Evolutionary conservation across 2,888 invertebrate species (phyloP).

Genomic region (Chironomus tentans): DNA sequence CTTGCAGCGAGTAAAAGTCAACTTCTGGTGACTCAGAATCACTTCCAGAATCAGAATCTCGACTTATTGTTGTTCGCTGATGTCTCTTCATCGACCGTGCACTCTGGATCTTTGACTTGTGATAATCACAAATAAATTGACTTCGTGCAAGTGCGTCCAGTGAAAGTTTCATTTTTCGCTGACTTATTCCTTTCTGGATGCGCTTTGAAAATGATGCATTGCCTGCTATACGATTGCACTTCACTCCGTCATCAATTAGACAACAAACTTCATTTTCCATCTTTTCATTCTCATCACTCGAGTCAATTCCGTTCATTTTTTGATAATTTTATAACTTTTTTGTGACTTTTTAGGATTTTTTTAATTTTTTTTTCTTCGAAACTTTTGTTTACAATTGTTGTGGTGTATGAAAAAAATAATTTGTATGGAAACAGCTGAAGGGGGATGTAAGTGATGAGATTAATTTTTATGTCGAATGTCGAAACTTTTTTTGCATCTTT

Average conservation of each 20-base stretch:
- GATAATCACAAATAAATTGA: constrained; percentile 81
- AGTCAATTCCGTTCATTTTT: background rate
- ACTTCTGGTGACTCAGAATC: constrained; percentile 67
- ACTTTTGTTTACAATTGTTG: background rate
- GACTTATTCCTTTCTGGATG: constrained; percentile 90
- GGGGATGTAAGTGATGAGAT: too few species aligned
- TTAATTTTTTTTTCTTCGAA: background rate
- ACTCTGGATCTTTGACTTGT: constrained; percentile 91
- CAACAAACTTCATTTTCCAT: constrained; percentile 80
- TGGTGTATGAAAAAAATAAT: too few species aligned
- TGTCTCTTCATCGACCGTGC: constrained; percentile 78
- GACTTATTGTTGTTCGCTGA: constrained; percentile 43
- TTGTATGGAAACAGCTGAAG: background rate
- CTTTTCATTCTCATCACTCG: constrained; percentile 24
- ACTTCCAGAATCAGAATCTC: constrained; percentile 51
- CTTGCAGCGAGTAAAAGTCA: constrained; percentile 86
- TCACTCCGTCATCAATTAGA: constrained; percentile 77
- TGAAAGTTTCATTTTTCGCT: constrained; percentile 78
- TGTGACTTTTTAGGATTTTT: background rate
- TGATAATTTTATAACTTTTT: background rate
- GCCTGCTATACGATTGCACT: constrained; percentile 80
- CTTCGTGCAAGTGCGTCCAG: constrained; percentile 55
- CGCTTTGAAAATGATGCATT: constrained; percentile 95
- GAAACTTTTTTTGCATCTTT: too few species aligned
- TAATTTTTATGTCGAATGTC: too few species aligned